Conservation (phyloP, 1,140 invertebrate species). For the Phymastichus coffea region DNA sequence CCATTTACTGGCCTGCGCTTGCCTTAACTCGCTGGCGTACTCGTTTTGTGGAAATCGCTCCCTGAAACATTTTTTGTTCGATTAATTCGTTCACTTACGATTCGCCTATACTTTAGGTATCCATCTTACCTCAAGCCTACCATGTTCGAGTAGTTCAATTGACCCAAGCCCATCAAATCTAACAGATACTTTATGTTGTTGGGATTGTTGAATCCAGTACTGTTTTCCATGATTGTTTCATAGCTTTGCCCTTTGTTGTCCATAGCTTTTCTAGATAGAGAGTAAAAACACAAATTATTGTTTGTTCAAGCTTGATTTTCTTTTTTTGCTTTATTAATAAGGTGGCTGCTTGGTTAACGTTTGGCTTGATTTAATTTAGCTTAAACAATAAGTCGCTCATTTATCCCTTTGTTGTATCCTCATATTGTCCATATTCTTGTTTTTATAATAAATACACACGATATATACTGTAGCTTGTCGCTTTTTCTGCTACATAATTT, state of each 20-base stretch:
- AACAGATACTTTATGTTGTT: slow-evolving; percentile 81
- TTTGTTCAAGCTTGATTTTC: not conserved
- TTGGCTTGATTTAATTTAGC: too few species aligned
- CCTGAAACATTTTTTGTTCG: slow-evolving; percentile 51
- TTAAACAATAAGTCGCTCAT: too few species aligned
- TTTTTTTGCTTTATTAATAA: not conserved
- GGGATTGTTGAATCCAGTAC: slow-evolving; percentile 86
- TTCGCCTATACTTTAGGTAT: too few species aligned
- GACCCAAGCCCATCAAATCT: slow-evolving; percentile 69
- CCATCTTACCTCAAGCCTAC: slow-evolving; percentile 72
- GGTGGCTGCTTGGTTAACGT: slow-evolving; percentile 47
- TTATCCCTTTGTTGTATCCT: too few species aligned
- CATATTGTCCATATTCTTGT: too few species aligned
- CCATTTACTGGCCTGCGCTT: slow-evolving; percentile 89
- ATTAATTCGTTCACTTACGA: too few species aligned
- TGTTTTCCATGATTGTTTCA: slow-evolving; percentile 81
- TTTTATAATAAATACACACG: too few species aligned
- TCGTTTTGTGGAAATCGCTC: slow-evolving; percentile 76
- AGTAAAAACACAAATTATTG: slow-evolving; percentile 36
- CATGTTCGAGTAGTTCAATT: slow-evolving; percentile 74
- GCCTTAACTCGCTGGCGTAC: slow-evolving; percentile 79
- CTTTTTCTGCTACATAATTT: too few species aligned
- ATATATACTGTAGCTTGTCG: too few species aligned
- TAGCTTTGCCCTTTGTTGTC: slow-evolving; percentile 78
- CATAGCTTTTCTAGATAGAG: slow-evolving; percentile 71